phyloP scores from a whole-genome alignment of 2,888 invertebrate genomes.

The Parelbella ahira region DNA sequence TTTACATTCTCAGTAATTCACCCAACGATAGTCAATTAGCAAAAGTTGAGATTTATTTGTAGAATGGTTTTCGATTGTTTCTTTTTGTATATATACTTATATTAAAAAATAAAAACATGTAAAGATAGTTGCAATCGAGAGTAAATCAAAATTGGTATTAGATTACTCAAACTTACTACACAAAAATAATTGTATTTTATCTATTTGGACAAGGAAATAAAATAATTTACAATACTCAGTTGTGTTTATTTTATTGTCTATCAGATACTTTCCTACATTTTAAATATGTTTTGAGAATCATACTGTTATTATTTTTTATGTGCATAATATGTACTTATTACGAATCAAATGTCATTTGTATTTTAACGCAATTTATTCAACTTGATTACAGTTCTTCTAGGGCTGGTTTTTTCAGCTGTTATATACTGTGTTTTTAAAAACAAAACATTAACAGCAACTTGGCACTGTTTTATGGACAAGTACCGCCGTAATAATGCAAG shows the following conservation, averaged over 20 bases:
- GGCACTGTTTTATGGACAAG: too few relatives aligned
- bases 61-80: slow-evolving; percentile 55
- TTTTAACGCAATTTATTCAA: too few relatives aligned
- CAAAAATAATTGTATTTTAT: slow-evolving; percentile 65
- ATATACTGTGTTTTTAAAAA: too few relatives aligned
- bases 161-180: slow-evolving; percentile 52
- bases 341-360: too few relatives aligned
- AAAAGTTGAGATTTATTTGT: slow-evolving; percentile 74
- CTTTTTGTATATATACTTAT: slow-evolving; percentile 61
- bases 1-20: slow-evolving; percentile 64
- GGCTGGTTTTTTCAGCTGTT: too few relatives aligned
- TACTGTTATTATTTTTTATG: too few relatives aligned
- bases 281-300: too few relatives aligned
- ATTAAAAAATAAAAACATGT: slow-evolving; percentile 40
- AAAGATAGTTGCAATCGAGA: slow-evolving; percentile 40
- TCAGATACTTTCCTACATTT: too few relatives aligned
- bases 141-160: slow-evolving; percentile 40
- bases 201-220: slow-evolving; percentile 58
- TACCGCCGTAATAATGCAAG: too few relatives aligned
- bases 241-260: not conserved
- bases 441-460: too few relatives aligned
- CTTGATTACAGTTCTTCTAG: too few relatives aligned
- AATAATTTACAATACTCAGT: slow-evolving; percentile 41
- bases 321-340: too few relatives aligned
- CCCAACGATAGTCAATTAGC: slow-evolving; percentile 81